Conservation (phyloP, 2,797 vertebrate species). For the Clarias pachynema region DNA sequence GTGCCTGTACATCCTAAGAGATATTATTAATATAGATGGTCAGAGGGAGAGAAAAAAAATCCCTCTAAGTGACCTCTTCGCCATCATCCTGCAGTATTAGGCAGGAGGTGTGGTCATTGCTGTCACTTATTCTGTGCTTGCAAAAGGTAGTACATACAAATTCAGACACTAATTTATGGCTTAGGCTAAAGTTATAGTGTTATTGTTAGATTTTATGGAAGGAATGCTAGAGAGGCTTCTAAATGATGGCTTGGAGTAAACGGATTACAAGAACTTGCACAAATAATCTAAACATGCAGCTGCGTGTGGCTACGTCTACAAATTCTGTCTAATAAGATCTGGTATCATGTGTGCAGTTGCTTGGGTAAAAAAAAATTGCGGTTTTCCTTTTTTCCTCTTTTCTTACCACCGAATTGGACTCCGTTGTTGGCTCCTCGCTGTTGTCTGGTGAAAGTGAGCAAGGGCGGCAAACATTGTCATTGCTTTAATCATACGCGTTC, state of each 20-base stretch:
- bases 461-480: not conserved
- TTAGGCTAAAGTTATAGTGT: not conserved
- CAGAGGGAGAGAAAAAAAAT: not conserved
- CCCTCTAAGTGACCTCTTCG: not conserved
- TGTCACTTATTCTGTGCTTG: not conserved
- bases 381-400: too few species aligned
- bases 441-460: constrained; percentile 1
- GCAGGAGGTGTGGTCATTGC: not conserved
- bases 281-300: not conserved
- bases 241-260: not conserved
- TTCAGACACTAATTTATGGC: not conserved
- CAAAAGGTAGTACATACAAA: not conserved
- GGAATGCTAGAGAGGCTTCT: not conserved
- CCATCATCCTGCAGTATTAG: not conserved
- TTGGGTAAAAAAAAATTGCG: not conserved
- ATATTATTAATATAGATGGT: not conserved
- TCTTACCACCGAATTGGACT: not conserved
- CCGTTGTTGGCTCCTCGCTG: constrained; percentile 11
- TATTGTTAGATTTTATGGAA: not conserved
- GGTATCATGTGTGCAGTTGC: not conserved
- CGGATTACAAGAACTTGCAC: not conserved
- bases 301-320: not conserved
- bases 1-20: not conserved
- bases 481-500: not conserved
- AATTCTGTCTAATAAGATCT: not conserved